Conservation (phyloP, 2,888 invertebrate species). For the Scotopteryx bipunctaria region DNA sequence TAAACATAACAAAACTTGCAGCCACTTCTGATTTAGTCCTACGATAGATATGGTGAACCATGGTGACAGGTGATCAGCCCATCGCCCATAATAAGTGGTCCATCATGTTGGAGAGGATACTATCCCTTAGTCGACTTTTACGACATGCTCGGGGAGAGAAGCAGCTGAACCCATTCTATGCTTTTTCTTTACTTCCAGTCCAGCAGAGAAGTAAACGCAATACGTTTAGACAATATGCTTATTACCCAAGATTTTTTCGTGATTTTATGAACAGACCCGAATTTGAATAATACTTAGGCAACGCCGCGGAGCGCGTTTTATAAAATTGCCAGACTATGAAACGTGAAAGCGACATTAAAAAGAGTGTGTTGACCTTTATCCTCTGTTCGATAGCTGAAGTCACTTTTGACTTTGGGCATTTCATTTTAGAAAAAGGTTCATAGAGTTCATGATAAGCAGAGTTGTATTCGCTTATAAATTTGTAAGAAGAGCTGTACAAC, state of each 20-base stretch:
- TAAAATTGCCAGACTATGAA: constrained; percentile 30
- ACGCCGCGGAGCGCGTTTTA: constrained; percentile 13
- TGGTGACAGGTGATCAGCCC: no score
- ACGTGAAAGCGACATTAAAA: constrained; percentile 23
- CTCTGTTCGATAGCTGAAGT: constrained; percentile 38
- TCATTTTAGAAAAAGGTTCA: constrained; percentile 27
- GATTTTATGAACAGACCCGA: not conserved
- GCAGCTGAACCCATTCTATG: no score
- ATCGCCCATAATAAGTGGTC: no score
- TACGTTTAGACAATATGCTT: no score
- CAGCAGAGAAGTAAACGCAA: no score
- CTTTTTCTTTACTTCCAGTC: no score
- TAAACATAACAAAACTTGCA: no score
- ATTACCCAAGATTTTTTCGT: not conserved
- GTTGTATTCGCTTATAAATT: constrained; percentile 35
- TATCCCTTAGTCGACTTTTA: no score
- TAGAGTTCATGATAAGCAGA: constrained; percentile 27
- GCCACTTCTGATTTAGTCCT: no score
- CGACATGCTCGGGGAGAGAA: no score
- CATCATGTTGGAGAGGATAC: no score
- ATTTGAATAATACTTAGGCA: constrained; percentile 6
- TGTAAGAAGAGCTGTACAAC: constrained; percentile 14
- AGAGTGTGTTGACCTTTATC: constrained; percentile 40
- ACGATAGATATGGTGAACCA: no score
- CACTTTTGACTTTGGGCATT: constrained; percentile 47